A percentile compares a stretch with the other conserved stretches of the same genome.
Conservation (phyloP, 92 coral and sea anemone species). For the Metridium senile region DNA sequence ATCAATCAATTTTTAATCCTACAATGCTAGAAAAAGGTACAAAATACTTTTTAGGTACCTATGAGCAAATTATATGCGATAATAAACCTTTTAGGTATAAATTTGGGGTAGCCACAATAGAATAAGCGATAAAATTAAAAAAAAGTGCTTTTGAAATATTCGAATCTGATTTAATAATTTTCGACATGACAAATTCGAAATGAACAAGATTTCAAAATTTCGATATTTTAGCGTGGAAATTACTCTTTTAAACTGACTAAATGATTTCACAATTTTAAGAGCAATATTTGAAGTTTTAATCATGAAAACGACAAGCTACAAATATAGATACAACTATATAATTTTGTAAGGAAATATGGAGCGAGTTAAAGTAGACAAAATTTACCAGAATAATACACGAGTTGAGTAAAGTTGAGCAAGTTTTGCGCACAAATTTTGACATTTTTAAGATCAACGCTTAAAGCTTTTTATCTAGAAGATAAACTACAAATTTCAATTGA, state of each 20-base stretch:
- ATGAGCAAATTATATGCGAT: not conserved
- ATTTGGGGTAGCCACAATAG: not conserved
- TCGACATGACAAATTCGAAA: too few species aligned
- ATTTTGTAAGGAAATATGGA: not conserved
- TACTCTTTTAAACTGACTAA: not conserved
- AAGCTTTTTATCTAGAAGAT: not conserved
- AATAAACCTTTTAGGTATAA: not conserved
- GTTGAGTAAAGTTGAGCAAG: not conserved
- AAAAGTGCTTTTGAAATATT: too few species aligned
- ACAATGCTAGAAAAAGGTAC: not conserved
- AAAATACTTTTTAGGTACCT: not conserved
- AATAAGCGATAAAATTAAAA: not conserved
- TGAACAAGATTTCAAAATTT: too few species aligned
- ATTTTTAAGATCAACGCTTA: not conserved
- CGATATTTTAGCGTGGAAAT: not conserved
- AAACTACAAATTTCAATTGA: not conserved
- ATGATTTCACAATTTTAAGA: not conserved
- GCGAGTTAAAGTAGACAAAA: not conserved
- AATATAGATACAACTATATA: too few species aligned
- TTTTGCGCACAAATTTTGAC: not conserved
- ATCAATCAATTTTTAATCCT: not conserved
- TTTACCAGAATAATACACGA: not conserved
- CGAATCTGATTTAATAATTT: too few species aligned
- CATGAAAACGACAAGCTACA: too few species aligned
- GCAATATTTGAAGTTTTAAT: too few species aligned